phyloP scores from a whole-genome alignment of 2,797 vertebrate species.

The Aeoliscus strigatus region DNA sequence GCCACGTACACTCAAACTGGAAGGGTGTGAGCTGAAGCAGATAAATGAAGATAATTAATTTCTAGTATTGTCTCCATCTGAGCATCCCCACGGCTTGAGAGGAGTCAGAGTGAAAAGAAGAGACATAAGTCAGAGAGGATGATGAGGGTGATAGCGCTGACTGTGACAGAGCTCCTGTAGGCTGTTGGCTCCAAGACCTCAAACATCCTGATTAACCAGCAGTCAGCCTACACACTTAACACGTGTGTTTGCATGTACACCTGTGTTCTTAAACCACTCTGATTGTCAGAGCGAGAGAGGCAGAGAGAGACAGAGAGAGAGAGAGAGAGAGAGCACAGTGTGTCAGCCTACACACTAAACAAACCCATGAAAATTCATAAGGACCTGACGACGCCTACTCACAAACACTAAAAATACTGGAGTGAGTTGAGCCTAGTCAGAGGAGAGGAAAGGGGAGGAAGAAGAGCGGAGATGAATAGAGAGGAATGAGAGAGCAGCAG shows the following conservation, averaged over 20 bases:
- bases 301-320: constrained; percentile 11
- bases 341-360: constrained; percentile 75
- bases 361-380: constrained; percentile 78
- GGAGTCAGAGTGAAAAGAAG: constrained; percentile 33
- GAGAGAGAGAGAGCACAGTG: constrained; percentile 31
- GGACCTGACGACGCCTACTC: constrained; percentile 73
- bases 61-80: constrained; percentile 55
- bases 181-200: constrained; percentile 57
- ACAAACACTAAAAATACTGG: constrained; percentile 74
- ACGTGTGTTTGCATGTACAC: constrained; percentile 37
- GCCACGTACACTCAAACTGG: constrained; percentile 30
- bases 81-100: constrained; percentile 43
- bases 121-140: constrained; percentile 38
- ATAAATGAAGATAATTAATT: constrained; percentile 67
- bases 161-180: constrained; percentile 53
- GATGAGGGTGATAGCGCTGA: constrained; percentile 46
- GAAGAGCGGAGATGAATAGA: constrained; percentile 53
- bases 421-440: too few relatives aligned
- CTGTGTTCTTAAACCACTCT: constrained; percentile 46
- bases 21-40: constrained; percentile 55
- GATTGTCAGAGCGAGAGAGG: constrained; percentile 26
- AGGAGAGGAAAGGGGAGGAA: too few relatives aligned
- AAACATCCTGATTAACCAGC: constrained; percentile 66
- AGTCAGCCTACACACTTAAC: constrained; percentile 62
- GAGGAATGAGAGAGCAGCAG: constrained; percentile 37